These are phyloP conservation scores for Rhadina sibilatrix DNA, from an alignment of 2,113 vertebrate genomes.

Conservation along the genomic window DNA sequence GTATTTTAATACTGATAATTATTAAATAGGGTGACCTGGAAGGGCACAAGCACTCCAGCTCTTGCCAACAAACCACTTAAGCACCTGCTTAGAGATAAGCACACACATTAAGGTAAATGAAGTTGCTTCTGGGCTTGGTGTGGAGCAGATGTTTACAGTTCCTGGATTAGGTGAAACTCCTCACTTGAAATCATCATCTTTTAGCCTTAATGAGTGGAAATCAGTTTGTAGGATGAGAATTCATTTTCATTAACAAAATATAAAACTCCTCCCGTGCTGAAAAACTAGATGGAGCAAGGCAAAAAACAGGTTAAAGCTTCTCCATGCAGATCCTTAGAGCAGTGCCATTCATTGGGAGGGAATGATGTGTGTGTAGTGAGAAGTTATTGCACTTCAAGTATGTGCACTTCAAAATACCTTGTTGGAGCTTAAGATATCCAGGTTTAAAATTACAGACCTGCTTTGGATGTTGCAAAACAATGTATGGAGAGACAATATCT, in stretches of 20 bases:
- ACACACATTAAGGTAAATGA: neutral
- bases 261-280: neutral
- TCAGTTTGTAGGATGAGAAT: neutral
- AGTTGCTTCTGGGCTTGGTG: neutral
- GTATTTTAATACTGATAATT: conserved; percentile 2
- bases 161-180: neutral
- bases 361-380: neutral
- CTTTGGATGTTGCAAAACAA: neutral
- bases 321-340: neutral
- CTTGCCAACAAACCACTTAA: conserved; percentile 50
- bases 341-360: neutral
- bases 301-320: neutral
- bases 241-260: neutral
- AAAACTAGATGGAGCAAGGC: neutral
- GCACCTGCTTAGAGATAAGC: conserved; percentile 19
- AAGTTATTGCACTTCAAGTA: neutral
- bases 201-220: neutral
- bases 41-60: neutral
- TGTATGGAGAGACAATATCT: neutral
- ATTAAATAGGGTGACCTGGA: conserved; percentile 29
- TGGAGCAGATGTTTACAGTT: neutral
- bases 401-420: neutral
- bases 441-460: neutral
- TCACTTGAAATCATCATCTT: neutral
- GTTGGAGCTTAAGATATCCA: neutral